Conservation (phyloP, 2,888 invertebrate species). For the Lasioglossum vierecki region DNA sequence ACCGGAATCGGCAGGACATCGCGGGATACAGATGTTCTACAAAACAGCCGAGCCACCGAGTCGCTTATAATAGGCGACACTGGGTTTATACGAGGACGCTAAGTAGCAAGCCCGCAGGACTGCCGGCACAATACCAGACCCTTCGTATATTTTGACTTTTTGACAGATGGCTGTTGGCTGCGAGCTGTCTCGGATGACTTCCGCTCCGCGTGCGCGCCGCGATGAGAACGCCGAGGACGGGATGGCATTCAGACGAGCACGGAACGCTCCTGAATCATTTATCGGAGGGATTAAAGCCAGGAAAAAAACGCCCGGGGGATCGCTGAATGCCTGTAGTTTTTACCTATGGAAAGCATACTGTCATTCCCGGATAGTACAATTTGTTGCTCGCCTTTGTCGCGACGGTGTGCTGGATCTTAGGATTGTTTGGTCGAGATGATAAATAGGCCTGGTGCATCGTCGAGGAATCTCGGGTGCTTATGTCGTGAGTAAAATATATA, state of each 20-base stretch:
- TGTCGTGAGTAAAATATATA: no score
- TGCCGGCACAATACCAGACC: slow-evolving; percentile 79
- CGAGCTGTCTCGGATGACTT: slow-evolving; percentile 54
- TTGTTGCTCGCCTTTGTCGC: slow-evolving; percentile 8
- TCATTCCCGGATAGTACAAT: slow-evolving; percentile 40
- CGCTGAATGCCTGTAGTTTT: slow-evolving; percentile 42
- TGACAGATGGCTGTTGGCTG: slow-evolving; percentile 81
- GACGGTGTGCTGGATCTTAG: not conserved
- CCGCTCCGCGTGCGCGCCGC: slow-evolving; percentile 26
- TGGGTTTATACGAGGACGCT: slow-evolving; percentile 79
- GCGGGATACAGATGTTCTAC: slow-evolving; percentile 82
- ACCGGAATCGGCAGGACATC: slow-evolving; percentile 67
- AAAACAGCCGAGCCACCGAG: slow-evolving; percentile 77
- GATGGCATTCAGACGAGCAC: slow-evolving; percentile 37
- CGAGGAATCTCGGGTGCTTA: not conserved
- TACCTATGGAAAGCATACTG: slow-evolving; percentile 17
- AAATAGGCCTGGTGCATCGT: not conserved
- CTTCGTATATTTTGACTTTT: slow-evolving; percentile 84
- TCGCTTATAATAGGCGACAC: slow-evolving; percentile 77
- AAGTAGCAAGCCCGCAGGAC: slow-evolving; percentile 84
- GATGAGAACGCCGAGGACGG: slow-evolving; percentile 21
- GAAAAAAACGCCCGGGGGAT: slow-evolving; percentile 15
- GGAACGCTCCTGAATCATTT: slow-evolving; percentile 52
- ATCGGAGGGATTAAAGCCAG: slow-evolving; percentile 50
- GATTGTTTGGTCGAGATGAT: not conserved